Base-by-base conservation (phyloP, 2,113 vertebrate species). In the Nestor notabilis region DNA sequence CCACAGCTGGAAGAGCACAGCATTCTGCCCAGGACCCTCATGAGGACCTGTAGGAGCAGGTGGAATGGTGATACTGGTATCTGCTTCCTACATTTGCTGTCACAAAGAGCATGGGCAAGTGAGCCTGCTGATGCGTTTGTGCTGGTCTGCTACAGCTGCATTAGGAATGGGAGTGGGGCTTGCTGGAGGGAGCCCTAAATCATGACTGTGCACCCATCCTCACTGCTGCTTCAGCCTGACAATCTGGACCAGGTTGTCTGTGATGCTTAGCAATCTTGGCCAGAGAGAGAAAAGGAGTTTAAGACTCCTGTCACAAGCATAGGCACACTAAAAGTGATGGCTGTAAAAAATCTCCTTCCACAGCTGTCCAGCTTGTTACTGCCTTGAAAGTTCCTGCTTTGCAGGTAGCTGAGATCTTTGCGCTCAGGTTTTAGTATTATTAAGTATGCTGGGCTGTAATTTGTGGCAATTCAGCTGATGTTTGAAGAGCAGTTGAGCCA, bases 41-140 rank as follows among this genome's bases (percentile, higher is more conserved):
- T 0, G 0, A 43, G 41, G 28, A 33, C 55, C 1, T 2, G 33
- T 2, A 17, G 43, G 37, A 85, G 44, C 2, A 0, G 44, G 23
- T n/a, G 24, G 74, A 69, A n/a, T 27, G 31, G 20, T 33, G 23
- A 17, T 17, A 12, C 23, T n/a, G 28, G 33, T 10, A 6, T 3
- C 39, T 29, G 19, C 64, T 70, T 58, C 70, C 56, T 52, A 10
- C 10, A 0, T 39, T 53, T 55, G 46, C 49, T 66, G 44, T 47
- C 19, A 6, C 10, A 20, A 15, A 31, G 41, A 55, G 56, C 3
- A 0, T 5, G 14, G 15, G 39, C n/a, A 31, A 41, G 39, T 0
- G 8, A n/a, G 27, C 31, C 65, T 2, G 1, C 28, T 3, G 41
- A 61, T 31, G 28, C 10, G 7, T 11, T 31, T 29, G 9, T 39